Base-by-base conservation (phyloP, 2,797 vertebrate genomes). In the Manis javanica region DNA sequence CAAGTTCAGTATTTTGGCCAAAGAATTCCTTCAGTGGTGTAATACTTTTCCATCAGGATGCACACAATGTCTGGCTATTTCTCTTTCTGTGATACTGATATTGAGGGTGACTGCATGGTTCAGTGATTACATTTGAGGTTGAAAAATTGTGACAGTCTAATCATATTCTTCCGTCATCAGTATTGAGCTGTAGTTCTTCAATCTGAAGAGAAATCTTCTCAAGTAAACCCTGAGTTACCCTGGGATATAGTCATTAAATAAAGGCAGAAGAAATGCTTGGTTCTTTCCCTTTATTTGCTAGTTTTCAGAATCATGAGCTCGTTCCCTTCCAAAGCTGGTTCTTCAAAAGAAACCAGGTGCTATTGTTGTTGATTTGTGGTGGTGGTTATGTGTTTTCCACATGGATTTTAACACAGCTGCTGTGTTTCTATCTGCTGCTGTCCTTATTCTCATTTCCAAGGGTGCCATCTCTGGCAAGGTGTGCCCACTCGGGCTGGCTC, bases 31-130 rank as follows among this genome's bases (percentile, higher is more conserved):
- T 1, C 16, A 14, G 12, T 1, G 7, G 18, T 13, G 1, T 24
- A 39, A 2, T 5, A 15, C 4, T 0, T 66, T 72, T 13, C 64
- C 16, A 49, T 2, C 63, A 2, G 26, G 26, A 57, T 77, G 3
- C 26, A 0, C 26, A 5, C 1, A 1, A 3, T 0, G 21, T 13
- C 72, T 24, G 31, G 49, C 0, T 3, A 4, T 23, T n/a, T 19
- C 63, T 24, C 29, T 14, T 53, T 68, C 7, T 7, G 29, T 8
- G 71, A 13, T 3, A n/a, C n/a, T 21, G 4, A 19, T 0, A 3
- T 1, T 1, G 71, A n/a, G 23, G 39, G 46, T 13, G n/a, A 18
- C 21, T 1, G 11, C 23, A 11, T 7, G 29, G 9, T 18, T 31
- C 37, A 5, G 3, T 13, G 57, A 3, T 29, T 74, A 61, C 49